A percentile compares a stretch with the other conserved stretches of the same genome.
phyloP scores from a whole-genome alignment of 1,140 invertebrate species.

The Mizuhopecten yessoensis region DNA sequence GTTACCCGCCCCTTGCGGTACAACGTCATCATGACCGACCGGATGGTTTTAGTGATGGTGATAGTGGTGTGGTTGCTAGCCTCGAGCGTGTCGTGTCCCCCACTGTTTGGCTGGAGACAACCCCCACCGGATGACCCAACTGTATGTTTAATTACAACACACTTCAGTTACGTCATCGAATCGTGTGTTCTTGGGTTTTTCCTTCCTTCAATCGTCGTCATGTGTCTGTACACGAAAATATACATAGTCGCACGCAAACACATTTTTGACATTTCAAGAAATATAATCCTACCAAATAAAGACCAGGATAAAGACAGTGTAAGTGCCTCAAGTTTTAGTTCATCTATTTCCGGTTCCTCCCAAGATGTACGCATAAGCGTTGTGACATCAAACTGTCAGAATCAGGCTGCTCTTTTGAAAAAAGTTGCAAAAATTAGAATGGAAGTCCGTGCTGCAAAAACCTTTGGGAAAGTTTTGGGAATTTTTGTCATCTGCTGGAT shows the following conservation, averaged over 20 bases:
- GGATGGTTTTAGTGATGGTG: background rate
- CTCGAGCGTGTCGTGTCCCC: background rate
- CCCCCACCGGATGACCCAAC: background rate
- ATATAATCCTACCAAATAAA: background rate
- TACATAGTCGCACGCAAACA: background rate
- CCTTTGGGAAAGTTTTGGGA: conserved; percentile 4
- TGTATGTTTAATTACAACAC: background rate
- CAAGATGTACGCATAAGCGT: background rate
- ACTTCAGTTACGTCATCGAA: background rate
- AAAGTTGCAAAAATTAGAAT: conserved; percentile 11
- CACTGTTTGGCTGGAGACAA: conserved; percentile 17
- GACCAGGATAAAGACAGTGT: background rate
- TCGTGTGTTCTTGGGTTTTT: background rate
- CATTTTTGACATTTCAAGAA: background rate
- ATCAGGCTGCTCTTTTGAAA: background rate
- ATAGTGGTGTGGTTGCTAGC: background rate
- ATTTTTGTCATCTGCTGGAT: background rate
- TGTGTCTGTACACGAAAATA: background rate
- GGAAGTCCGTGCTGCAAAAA: conserved; percentile 15
- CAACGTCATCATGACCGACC: background rate
- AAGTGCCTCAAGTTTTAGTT: background rate
- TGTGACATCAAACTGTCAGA: background rate
- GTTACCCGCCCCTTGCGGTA: conserved; percentile 21
- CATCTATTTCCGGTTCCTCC: background rate
- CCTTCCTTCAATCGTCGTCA: background rate